These are phyloP conservation scores for Babylonia areolata DNA, from an alignment of 1,140 invertebrate genomes.

Conservation along the genomic window DNA sequence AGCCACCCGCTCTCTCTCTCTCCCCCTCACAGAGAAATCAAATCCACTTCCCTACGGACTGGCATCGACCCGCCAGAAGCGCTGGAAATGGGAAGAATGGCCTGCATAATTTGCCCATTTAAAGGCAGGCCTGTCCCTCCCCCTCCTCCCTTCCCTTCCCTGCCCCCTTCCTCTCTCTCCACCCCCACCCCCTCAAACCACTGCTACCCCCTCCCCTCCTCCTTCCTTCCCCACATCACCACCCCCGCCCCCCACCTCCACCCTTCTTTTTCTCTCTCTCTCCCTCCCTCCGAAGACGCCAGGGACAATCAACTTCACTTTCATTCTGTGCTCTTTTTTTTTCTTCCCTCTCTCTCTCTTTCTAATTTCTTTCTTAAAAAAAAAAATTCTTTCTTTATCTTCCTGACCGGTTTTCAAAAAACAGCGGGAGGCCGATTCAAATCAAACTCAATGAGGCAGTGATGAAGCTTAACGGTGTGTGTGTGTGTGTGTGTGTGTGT, in stretches of 20 bases:
- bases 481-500: neutral
- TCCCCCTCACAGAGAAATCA: neutral
- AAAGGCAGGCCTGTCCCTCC: neutral
- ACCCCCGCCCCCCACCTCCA: neutral
- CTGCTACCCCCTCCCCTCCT: neutral
- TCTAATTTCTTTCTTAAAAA: no score
- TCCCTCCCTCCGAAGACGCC: neutral
- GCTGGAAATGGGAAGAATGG: slow-evolving; percentile 13
- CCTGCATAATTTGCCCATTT: neutral
- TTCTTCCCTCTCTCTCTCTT: neutral
- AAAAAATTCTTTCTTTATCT: no score
- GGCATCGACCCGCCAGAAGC: slow-evolving; percentile 12
- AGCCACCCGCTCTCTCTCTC: no score
- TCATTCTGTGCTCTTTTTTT: neutral
- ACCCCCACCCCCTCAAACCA: no score
- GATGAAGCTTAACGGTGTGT: neutral
- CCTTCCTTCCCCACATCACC: neutral
- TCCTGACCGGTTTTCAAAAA: no score
- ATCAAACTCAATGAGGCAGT: no score
- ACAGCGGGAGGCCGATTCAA: no score
- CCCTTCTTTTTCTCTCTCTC: no score
- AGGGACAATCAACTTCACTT: neutral
- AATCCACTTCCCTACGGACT: slow-evolving; percentile 17
- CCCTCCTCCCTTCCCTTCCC: neutral
- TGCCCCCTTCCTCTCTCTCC: neutral